Conservation (phyloP, 1,140 invertebrate species). For the Phthorimaea operculella region DNA sequence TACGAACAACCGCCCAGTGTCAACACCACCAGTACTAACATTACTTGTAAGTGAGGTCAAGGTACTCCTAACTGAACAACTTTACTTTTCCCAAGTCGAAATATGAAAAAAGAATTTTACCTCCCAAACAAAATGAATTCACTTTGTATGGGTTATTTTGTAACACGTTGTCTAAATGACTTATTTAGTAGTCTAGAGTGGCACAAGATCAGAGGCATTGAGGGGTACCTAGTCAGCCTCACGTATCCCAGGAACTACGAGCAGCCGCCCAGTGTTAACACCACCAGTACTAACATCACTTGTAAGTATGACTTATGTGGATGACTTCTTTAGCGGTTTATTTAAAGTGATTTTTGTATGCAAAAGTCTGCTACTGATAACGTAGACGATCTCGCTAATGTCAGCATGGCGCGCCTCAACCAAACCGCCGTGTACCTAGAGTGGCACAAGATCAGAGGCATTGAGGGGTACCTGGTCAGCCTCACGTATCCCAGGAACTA, state of each 20-base stretch:
- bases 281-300: constrained; percentile 54
- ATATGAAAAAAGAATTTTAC: too few species aligned
- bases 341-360: too few species aligned
- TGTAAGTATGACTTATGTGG: too few species aligned
- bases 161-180: too few species aligned
- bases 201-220: constrained; percentile 69
- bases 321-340: too few species aligned
- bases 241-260: constrained; percentile 67
- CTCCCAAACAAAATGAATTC: too few species aligned
- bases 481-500: constrained; percentile 64
- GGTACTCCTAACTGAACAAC: too few species aligned
- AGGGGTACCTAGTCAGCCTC: constrained; percentile 72
- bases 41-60: too few species aligned
- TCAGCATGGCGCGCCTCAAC: constrained; percentile 62
- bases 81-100: too few species aligned
- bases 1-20: constrained; percentile 65
- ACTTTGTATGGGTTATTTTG: too few species aligned
- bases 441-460: constrained; percentile 72
- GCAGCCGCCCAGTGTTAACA: constrained; percentile 38
- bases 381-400: constrained; percentile 70
- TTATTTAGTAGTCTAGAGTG: too few species aligned
- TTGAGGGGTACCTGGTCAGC: constrained; percentile 72
- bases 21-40: constrained; percentile 47
- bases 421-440: constrained; percentile 67
- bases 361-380: constrained; percentile 38